Conservation (phyloP, 2,797 vertebrate species). For the Lithobates sylvaticus region DNA sequence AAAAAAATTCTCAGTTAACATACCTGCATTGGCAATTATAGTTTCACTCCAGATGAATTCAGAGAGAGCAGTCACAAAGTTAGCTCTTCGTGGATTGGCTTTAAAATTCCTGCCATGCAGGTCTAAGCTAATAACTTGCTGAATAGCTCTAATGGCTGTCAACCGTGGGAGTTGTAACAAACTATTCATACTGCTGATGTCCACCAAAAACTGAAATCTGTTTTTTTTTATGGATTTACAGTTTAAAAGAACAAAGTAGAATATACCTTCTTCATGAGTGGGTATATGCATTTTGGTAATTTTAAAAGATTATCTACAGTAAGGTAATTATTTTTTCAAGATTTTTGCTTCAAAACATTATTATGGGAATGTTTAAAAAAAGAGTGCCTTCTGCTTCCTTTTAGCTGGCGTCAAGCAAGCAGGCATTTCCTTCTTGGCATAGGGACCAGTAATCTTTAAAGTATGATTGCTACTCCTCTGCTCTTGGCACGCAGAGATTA, state of each 20-base stretch:
- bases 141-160: background rate
- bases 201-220: background rate
- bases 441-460: background rate
- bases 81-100: background rate
- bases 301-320: no score
- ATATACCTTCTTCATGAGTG: background rate
- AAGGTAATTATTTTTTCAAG: no score
- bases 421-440: slow-evolving; percentile 13
- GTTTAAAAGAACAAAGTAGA: background rate
- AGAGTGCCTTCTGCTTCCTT: background rate
- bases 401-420: background rate
- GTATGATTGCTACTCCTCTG: background rate
- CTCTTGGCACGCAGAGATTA: background rate
- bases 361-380: no score
- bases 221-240: no score
- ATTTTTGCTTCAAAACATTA: no score
- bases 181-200: no score
- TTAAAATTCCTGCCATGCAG: no score
- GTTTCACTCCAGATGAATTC: background rate
- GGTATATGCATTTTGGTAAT: background rate
- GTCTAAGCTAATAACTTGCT: no score
- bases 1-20: background rate
- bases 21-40: background rate
- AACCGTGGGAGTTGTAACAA: background rate
- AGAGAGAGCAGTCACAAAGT: background rate